A percentile compares a stretch with the other conserved stretches of the same genome.
phyloP scores from a whole-genome alignment of 2,113 vertebrate genomes.

The Meles meles region DNA sequence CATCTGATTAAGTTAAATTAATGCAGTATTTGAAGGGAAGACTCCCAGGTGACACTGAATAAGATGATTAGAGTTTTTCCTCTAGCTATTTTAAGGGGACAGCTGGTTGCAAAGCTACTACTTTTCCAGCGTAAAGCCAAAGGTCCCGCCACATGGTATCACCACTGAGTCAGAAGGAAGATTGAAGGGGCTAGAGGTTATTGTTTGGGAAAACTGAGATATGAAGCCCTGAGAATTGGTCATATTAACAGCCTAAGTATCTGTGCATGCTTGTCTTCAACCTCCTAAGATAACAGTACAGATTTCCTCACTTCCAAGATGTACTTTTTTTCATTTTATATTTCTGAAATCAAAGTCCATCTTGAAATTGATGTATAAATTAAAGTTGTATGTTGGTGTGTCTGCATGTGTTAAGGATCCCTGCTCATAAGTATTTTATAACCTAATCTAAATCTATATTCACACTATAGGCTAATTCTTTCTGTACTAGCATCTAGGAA shows the following conservation, averaged over 20 bases:
- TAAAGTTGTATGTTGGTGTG: not conserved
- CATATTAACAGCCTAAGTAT: not conserved
- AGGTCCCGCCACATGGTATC: not conserved
- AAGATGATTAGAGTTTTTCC: not conserved
- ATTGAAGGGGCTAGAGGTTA: not conserved
- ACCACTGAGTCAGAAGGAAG: not conserved
- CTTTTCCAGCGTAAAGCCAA: constrained; percentile 32
- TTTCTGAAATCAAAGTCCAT: constrained; percentile 39
- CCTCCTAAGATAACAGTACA: not conserved
- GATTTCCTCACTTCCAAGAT: constrained; percentile 25
- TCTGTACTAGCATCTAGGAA: not conserved
- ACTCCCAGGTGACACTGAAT: not conserved
- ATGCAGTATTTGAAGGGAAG: not conserved
- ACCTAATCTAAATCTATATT: not conserved
- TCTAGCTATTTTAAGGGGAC: not conserved
- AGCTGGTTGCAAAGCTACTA: not conserved
- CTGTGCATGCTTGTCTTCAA: not conserved
- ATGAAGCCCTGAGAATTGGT: not conserved
- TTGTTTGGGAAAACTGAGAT: not conserved
- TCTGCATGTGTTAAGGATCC: not conserved
- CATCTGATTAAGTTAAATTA: constrained; percentile 23
- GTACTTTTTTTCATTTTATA: constrained; percentile 15
- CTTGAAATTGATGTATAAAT: not conserved
- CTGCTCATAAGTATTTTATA: constrained; percentile 25
- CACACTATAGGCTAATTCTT: not conserved